phyloP scores from a whole-genome alignment of 1,140 invertebrate species.

The Sinella curviseta region DNA sequence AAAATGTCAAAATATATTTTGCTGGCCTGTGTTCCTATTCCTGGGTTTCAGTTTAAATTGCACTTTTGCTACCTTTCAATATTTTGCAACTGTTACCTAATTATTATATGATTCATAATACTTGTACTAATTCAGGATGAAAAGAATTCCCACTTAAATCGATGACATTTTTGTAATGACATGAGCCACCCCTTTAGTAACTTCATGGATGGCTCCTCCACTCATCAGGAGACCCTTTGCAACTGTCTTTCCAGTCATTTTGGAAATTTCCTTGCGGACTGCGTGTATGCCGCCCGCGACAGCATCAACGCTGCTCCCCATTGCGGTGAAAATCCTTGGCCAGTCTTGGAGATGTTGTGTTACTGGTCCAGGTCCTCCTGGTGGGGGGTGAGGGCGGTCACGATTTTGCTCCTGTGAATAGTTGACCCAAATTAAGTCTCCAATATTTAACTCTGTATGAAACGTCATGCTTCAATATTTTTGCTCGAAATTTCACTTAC shows the following conservation, averaged over 20 bases:
- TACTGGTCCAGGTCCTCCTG: not conserved
- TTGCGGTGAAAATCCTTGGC: conserved; percentile 1
- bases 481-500: not conserved
- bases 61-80: too few relatives aligned
- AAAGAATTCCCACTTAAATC: not conserved
- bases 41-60: too few relatives aligned
- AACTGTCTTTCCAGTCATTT: not conserved
- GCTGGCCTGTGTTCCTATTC: too few relatives aligned
- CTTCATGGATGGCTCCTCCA: not conserved
- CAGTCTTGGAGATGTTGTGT: not conserved
- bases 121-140: not conserved
- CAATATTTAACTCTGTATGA: not conserved
- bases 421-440: too few relatives aligned
- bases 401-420: too few relatives aligned
- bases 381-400: not conserved
- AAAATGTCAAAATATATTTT: too few relatives aligned
- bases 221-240: not conserved
- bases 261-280: not conserved
- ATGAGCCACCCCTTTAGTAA: conserved; percentile 9
- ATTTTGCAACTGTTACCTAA: too few relatives aligned
- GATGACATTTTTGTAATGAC: conserved; percentile 7
- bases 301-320: conserved; percentile 3
- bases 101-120: too few relatives aligned
- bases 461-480: too few relatives aligned
- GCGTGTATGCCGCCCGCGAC: not conserved